Percentiles rank a stretch among this genome's conserved stretches.
Evolutionary conservation across 2,888 invertebrate genomes (phyloP).

Genomic region (Phrixothrix hirtus): DNA sequence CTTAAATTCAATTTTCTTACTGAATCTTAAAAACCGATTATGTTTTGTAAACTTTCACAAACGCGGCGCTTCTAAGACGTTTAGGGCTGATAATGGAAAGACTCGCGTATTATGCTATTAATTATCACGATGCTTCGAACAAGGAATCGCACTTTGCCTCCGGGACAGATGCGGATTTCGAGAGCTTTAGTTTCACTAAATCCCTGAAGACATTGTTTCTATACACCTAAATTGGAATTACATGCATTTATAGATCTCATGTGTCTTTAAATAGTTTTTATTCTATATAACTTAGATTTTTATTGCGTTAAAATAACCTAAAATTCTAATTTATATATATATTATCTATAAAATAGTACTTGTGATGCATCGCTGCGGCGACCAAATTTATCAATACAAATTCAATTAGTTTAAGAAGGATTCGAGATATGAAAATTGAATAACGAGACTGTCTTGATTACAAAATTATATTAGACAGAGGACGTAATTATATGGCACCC

Average conservation of each 20-base stretch:
- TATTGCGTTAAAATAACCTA: too few relatives aligned
- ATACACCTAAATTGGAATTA: slow-evolving; percentile 28
- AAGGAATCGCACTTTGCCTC: slow-evolving; percentile 48
- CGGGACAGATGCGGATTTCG: slow-evolving; percentile 34
- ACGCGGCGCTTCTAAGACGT: slow-evolving; percentile 40
- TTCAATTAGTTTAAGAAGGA: too few relatives aligned
- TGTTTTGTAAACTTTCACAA: slow-evolving; percentile 39
- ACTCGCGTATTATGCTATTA: slow-evolving; percentile 47
- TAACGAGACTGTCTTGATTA: too few relatives aligned
- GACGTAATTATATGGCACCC: too few relatives aligned
- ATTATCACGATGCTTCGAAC: slow-evolving; percentile 48
- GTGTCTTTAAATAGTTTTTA: not conserved
- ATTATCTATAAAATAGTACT: too few relatives aligned
- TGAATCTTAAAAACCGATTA: slow-evolving; percentile 47
- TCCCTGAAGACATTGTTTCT: slow-evolving; percentile 25
- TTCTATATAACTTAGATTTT: too few relatives aligned
- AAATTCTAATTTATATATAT: too few relatives aligned
- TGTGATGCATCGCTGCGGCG: too few relatives aligned
- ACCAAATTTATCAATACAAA: too few relatives aligned
- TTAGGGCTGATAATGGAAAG: slow-evolving; percentile 42
- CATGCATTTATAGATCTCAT: slow-evolving; percentile 19
- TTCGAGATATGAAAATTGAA: too few relatives aligned
- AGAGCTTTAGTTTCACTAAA: slow-evolving; percentile 30
- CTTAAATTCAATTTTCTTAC: slow-evolving; percentile 43
- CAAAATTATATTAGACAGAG: too few relatives aligned